Evolutionary conservation across 2,888 invertebrate species (phyloP).

Genomic region (Lochmaea capreae): DNA sequence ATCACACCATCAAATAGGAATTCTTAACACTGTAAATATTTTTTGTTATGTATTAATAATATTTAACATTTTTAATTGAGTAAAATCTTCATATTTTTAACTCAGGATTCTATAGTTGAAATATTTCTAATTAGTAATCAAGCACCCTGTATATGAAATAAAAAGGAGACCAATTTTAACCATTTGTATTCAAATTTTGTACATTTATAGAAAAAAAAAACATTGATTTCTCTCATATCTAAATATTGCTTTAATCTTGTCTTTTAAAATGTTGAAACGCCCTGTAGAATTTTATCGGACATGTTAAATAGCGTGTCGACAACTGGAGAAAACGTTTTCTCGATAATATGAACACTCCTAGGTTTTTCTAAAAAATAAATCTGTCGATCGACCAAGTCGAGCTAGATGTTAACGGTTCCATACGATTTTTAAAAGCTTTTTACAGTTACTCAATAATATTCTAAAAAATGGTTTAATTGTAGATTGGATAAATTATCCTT

Average conservation of each 20-base stretch:
- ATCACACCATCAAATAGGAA: background rate
- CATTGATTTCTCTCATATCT: too few species aligned
- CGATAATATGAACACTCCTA: conserved; percentile 14
- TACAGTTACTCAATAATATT: background rate
- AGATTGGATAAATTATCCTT: too few species aligned
- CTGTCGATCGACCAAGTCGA: background rate
- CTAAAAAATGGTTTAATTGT: background rate
- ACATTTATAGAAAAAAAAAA: too few species aligned
- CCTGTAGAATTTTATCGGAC: background rate
- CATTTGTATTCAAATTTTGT: too few species aligned
- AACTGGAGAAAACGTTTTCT: background rate
- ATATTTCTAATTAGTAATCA: background rate
- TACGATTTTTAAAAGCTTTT: background rate
- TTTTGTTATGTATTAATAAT: too few species aligned
- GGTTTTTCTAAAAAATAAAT: conserved; percentile 25
- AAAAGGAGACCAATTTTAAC: too few species aligned
- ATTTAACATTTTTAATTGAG: too few species aligned
- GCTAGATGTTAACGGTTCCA: background rate
- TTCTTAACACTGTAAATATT: background rate
- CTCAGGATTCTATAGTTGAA: too few species aligned
- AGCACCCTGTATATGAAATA: background rate
- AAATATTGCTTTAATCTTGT: background rate
- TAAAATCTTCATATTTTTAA: too few species aligned
- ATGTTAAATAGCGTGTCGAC: conserved; percentile 4
- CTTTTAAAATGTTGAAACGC: background rate